These are phyloP conservation scores for Panopea generosa DNA, from an alignment of 2,888 invertebrate species.

Conservation along the genomic window DNA sequence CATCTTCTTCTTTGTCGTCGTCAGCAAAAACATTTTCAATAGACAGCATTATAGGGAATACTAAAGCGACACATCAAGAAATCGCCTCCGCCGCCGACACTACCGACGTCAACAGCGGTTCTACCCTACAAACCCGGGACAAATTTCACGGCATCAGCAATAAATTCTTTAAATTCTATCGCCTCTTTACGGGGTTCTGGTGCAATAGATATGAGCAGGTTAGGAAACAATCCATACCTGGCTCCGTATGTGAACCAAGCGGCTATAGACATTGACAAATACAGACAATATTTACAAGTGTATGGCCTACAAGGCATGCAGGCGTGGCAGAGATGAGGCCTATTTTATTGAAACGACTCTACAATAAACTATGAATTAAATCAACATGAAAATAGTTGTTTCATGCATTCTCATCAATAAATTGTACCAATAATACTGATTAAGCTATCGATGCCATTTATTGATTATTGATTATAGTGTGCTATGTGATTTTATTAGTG, in stretches of 20 bases:
- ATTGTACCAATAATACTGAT: no score
- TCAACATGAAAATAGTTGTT: no score
- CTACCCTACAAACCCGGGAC: conserved; percentile 29
- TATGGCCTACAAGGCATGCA: conserved; percentile 70
- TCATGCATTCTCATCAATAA: no score
- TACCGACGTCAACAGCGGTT: conserved; percentile 38
- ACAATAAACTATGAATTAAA: no score
- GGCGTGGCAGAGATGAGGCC: conserved; percentile 52
- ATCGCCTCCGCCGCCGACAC: conserved; percentile 53
- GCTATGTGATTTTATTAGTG: no score
- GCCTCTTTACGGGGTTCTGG: conserved; percentile 53
- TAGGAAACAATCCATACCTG: conserved; percentile 72
- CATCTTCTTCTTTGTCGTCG: conserved; percentile 70
- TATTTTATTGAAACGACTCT: no score
- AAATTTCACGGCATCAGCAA: conserved; percentile 46
- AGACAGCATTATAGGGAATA: conserved; percentile 87
- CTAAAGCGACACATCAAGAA: conserved; percentile 61
- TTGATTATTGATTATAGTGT: no score
- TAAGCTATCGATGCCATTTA: no score
- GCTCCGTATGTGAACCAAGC: conserved; percentile 72
- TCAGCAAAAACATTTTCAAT: conserved; percentile 86
- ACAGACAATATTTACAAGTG: conserved; percentile 80
- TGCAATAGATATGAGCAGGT: conserved; percentile 65
- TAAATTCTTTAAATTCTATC: conserved; percentile 52
- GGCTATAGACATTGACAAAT: conserved; percentile 81